Evolutionary conservation across 2,888 invertebrate species (phyloP).

Genomic region (Eurytoma californica): DNA sequence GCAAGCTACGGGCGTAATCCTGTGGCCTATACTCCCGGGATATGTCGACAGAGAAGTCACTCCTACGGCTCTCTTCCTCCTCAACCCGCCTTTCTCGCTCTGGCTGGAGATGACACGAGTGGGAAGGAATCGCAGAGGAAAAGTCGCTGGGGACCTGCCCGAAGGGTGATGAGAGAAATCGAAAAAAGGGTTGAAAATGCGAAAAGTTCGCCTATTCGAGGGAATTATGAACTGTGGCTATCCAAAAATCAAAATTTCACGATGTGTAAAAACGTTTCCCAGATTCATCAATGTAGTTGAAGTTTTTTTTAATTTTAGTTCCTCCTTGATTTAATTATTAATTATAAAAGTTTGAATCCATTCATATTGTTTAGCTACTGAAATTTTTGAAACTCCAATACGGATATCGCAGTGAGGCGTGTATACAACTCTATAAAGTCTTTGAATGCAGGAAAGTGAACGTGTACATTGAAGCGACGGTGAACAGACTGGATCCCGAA

Average conservation of each 20-base stretch:
- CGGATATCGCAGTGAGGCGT: too few relatives aligned
- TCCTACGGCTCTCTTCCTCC: conserved; percentile 69
- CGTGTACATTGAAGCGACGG: conserved; percentile 64
- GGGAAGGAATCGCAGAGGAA: conserved; percentile 29
- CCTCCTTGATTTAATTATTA: too few relatives aligned
- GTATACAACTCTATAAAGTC: conserved; percentile 11
- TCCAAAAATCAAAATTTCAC: not conserved
- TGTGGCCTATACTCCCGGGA: conserved; percentile 60
- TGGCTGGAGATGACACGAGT: not conserved
- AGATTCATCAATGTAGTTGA: too few relatives aligned
- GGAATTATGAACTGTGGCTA: conserved; percentile 28
- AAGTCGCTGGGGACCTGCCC: conserved; percentile 45
- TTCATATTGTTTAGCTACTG: too few relatives aligned
- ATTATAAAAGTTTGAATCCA: not conserved
- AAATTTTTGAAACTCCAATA: too few relatives aligned
- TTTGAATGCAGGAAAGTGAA: conserved; percentile 17
- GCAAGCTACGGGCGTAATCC: conserved; percentile 16
- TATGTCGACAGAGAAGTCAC: conserved; percentile 67
- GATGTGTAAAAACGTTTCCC: not conserved
- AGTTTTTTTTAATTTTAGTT: too few relatives aligned
- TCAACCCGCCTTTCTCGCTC: not conserved
- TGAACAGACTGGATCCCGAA: conserved; percentile 66
- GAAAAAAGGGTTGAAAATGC: conserved; percentile 48
- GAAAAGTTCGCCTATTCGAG: conserved; percentile 43
- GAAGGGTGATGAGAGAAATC: conserved; percentile 46